These are phyloP conservation scores for Ochlodes sylvanus DNA, from an alignment of 2,888 invertebrate genomes.

Conservation along the genomic window DNA sequence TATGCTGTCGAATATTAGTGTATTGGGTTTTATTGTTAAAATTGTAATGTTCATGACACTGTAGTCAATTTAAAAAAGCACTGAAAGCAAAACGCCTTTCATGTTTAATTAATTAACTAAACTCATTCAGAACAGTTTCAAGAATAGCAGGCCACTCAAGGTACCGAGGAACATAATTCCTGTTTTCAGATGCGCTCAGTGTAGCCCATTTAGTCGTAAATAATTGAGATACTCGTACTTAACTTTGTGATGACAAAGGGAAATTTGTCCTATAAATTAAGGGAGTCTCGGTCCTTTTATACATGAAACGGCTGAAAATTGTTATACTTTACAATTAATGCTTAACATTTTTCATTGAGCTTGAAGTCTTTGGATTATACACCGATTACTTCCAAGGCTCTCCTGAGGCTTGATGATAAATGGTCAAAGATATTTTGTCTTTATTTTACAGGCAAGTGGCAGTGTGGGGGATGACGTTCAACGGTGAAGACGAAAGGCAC, in stretches of 20 bases:
- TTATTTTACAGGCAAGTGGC: slow-evolving; percentile 61
- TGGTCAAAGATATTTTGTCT: slow-evolving; percentile 25
- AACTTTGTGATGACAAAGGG: slow-evolving; percentile 60
- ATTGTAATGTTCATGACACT: no score
- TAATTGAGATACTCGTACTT: slow-evolving; percentile 68
- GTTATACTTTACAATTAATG: slow-evolving; percentile 42
- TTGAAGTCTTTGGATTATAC: slow-evolving; percentile 36
- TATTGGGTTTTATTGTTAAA: no score
- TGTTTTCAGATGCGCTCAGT: slow-evolving; percentile 15
- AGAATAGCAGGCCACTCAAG: slow-evolving; percentile 6
- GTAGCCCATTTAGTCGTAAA: slow-evolving; percentile 54
- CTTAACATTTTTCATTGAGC: slow-evolving; percentile 39
- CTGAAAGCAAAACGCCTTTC: neutral
- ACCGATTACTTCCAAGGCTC: slow-evolving; percentile 18
- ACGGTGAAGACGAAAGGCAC: slow-evolving; percentile 70
- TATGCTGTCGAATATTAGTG: no score
- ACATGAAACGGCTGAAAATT: slow-evolving; percentile 52
- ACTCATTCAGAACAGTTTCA: neutral
- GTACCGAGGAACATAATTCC: slow-evolving; percentile 25
- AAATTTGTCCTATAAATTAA: slow-evolving; percentile 62
- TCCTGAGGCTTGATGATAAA: slow-evolving; percentile 25
- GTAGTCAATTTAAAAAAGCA: neutral
- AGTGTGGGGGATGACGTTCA: slow-evolving; percentile 72
- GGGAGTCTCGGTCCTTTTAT: slow-evolving; percentile 56
- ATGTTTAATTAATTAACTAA: slow-evolving; percentile 7